These are phyloP conservation scores for Eriocheir sinensis DNA, from an alignment of 1,140 invertebrate species.

Conservation along the genomic window DNA sequence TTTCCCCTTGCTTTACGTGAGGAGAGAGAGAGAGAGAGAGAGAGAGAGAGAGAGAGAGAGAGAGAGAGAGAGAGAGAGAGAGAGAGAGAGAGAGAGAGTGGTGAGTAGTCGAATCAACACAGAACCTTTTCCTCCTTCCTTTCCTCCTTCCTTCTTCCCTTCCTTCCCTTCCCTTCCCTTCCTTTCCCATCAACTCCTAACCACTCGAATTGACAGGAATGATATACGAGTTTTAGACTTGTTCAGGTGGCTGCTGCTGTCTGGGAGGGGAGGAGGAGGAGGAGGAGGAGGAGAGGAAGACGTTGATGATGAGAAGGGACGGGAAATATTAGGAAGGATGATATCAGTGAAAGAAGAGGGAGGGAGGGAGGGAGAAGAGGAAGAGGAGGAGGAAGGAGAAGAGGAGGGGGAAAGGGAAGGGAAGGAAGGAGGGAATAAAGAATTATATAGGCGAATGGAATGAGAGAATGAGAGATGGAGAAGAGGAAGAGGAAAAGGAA, in stretches of 20 bases:
- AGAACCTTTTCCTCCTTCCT: background rate
- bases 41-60: no score
- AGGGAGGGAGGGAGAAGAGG: background rate
- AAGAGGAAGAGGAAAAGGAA: background rate
- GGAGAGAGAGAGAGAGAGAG: background rate
- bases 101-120: no score
- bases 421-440: no score
- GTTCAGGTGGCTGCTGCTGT: background rate
- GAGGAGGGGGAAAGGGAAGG: background rate
- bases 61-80: no score
- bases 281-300: background rate
- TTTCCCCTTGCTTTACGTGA: no score
- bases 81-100: no score
- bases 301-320: no score
- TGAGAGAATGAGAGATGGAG: background rate
- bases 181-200: background rate
- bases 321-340: background rate
- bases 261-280: background rate
- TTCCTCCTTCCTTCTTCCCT: background rate
- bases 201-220: conserved; percentile 15
- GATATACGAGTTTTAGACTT: conserved; percentile 16
- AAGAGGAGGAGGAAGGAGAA: background rate
- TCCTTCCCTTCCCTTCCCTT: background rate
- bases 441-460: no score
- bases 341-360: no score